phyloP scores from a whole-genome alignment of 2,113 vertebrate species.

The Sebastes schlegelii region DNA sequence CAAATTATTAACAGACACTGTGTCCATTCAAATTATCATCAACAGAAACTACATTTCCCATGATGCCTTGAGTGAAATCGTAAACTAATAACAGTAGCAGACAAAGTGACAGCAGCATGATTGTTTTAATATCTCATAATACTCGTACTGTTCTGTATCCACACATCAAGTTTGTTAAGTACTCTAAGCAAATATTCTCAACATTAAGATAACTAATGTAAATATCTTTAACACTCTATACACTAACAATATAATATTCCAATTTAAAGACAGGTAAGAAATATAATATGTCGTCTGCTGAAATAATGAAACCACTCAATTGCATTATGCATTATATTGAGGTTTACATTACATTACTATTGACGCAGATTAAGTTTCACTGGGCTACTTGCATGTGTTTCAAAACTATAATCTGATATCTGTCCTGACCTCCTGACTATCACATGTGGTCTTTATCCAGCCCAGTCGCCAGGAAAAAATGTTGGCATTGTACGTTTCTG shows the following conservation, averaged over 20 bases:
- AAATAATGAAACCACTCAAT: neutral
- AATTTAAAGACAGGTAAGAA: neutral
- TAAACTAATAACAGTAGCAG: neutral
- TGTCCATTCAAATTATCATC: too few species aligned
- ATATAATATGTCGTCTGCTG: neutral
- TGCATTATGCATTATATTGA: neutral
- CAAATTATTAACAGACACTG: neutral
- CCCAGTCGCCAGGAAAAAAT: too few species aligned
- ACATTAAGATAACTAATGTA: neutral
- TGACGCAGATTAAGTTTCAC: neutral
- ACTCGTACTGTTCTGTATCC: neutral
- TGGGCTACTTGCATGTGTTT: neutral
- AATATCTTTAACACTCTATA: neutral
- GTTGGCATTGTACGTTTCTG: too few species aligned
- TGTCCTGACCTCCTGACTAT: neutral
- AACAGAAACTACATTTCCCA: neutral
- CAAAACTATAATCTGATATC: neutral
- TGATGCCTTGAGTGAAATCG: neutral
- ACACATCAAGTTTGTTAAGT: neutral
- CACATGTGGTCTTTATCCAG: neutral
- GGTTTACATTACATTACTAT: slow-evolving; percentile 1
- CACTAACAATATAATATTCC: neutral
- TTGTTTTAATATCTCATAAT: neutral
- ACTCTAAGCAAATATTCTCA: neutral
- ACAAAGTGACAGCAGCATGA: neutral